These are phyloP conservation scores for Frieseomelitta varia DNA, from an alignment of 1,140 invertebrate genomes.

Conservation along the genomic window DNA sequence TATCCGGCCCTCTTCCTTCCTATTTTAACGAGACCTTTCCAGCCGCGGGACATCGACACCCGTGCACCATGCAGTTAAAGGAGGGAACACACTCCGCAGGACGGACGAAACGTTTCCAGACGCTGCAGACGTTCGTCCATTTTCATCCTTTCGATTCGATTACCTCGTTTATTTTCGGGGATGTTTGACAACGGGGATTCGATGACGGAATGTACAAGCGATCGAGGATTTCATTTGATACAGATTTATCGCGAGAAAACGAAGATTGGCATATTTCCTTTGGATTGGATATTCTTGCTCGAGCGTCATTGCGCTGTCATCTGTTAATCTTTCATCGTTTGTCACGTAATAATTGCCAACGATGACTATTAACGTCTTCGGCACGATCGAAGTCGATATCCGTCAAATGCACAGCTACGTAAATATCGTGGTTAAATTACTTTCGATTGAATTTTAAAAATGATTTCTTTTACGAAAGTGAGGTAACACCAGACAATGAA, in stretches of 20 bases:
- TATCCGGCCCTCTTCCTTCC: constrained; percentile 74
- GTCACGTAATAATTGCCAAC: not conserved
- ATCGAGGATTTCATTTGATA: not conserved
- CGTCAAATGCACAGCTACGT: too few species aligned
- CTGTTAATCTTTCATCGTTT: not conserved
- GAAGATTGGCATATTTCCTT: not conserved
- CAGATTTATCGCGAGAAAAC: not conserved
- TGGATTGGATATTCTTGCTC: not conserved
- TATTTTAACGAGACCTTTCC: constrained; percentile 57
- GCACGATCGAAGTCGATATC: too few species aligned
- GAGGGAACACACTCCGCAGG: not conserved
- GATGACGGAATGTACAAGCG: not conserved
- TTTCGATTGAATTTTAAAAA: too few species aligned
- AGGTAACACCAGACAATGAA: too few species aligned
- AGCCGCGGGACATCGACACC: constrained; percentile 32
- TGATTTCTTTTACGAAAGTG: too few species aligned
- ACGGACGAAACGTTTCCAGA: not conserved
- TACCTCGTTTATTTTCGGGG: not conserved
- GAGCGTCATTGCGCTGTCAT: not conserved
- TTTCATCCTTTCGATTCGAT: not conserved
- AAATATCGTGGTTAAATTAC: too few species aligned
- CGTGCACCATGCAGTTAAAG: not conserved
- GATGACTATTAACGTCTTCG: not conserved
- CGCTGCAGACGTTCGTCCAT: not conserved
- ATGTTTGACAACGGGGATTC: not conserved